Percentiles rank a stretch among this genome's conserved stretches.
Conservation (phyloP, 2,888 invertebrate genomes). For the Lasioglossum figueresi region DNA sequence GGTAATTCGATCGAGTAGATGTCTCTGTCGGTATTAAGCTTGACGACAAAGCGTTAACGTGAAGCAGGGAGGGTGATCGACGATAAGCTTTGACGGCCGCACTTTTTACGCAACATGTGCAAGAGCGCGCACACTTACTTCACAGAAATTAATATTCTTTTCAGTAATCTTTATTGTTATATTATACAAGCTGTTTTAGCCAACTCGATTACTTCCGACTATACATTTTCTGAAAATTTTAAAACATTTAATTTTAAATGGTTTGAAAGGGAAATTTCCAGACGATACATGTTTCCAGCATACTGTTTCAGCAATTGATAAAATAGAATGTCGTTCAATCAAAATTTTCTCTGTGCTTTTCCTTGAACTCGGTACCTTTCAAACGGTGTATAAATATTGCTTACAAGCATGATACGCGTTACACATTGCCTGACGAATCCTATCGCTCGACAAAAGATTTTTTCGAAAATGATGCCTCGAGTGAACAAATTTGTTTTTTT, state of each 20-base stretch:
- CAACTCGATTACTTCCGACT: neutral
- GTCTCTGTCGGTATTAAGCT: conserved; percentile 7
- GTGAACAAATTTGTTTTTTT: too few relatives aligned
- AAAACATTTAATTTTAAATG: neutral
- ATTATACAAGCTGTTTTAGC: neutral
- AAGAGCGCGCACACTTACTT: neutral
- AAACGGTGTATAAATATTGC: too few relatives aligned
- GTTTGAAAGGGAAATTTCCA: neutral
- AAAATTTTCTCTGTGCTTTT: too few relatives aligned
- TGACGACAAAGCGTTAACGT: conserved; percentile 13
- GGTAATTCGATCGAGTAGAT: conserved; percentile 27
- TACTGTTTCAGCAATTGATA: too few relatives aligned
- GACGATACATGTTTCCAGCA: too few relatives aligned
- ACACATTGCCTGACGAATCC: too few relatives aligned
- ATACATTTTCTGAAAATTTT: neutral
- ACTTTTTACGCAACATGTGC: conserved; percentile 8
- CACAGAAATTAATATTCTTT: neutral
- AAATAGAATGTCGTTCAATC: too few relatives aligned
- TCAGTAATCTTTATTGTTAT: neutral
- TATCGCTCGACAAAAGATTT: too few relatives aligned
- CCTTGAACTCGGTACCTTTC: too few relatives aligned
- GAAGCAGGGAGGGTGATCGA: neutral
- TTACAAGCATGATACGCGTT: too few relatives aligned
- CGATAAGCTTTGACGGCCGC: neutral
- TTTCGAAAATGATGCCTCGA: too few relatives aligned